Conservation (phyloP, 2,888 invertebrate genomes). For the Cataglyphis rosenhaueri region DNA sequence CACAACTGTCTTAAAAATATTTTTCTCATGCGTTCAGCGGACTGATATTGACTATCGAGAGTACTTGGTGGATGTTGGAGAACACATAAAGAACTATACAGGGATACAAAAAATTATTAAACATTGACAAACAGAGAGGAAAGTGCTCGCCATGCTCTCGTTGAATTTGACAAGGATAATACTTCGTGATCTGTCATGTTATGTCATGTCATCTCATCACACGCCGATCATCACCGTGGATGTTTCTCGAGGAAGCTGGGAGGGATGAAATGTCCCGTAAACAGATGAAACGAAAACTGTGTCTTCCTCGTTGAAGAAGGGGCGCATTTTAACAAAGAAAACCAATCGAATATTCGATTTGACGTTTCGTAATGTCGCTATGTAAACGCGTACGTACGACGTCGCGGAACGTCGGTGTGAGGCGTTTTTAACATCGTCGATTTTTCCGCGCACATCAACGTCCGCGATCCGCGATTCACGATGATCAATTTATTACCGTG, state of each 20-base stretch:
- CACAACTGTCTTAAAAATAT: background rate
- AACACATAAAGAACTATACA: background rate
- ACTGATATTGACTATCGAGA: background rate
- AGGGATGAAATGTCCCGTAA: background rate
- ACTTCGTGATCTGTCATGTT: background rate
- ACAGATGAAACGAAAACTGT: background rate
- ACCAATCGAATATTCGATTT: slow-evolving; percentile 27
- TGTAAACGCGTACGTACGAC: slow-evolving; percentile 22
- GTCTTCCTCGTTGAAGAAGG: background rate
- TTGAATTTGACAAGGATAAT: slow-evolving; percentile 16
- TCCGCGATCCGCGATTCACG: slow-evolving; percentile 3
- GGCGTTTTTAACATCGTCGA: background rate
- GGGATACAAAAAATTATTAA: background rate
- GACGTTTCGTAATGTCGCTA: slow-evolving; percentile 13
- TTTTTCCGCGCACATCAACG: slow-evolving; percentile 12
- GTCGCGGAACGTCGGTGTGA: slow-evolving; percentile 22
- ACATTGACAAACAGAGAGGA: background rate
- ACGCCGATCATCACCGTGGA: background rate
- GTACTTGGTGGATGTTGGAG: background rate
- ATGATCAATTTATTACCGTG: slow-evolving; percentile 37
- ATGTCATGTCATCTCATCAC: background rate
- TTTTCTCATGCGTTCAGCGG: background rate
- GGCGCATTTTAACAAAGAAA: background rate
- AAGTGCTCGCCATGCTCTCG: slow-evolving; percentile 1
- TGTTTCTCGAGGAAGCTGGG: slow-evolving; percentile 18